Conservation (phyloP, 2,797 vertebrate genomes). For the Cottoperca gobio region DNA sequence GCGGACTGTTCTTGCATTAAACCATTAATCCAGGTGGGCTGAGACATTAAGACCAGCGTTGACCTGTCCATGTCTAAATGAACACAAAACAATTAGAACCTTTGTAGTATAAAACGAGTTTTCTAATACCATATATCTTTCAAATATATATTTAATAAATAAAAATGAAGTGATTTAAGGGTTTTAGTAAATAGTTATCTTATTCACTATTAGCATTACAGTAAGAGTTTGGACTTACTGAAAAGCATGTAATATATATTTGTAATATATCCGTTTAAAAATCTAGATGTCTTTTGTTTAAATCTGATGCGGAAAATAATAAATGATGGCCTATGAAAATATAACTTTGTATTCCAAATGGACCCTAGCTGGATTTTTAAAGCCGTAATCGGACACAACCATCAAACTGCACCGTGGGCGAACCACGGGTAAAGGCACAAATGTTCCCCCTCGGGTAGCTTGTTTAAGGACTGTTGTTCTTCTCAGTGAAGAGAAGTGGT, state of each 20-base stretch:
- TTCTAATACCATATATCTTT: conserved; percentile 34
- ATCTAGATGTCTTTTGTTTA: conserved; percentile 63
- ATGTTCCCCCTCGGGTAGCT: conserved; percentile 27
- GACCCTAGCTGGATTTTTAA: conserved; percentile 84
- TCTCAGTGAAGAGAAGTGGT: conserved; percentile 35
- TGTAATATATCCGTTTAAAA: conserved; percentile 60
- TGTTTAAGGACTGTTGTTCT: conserved; percentile 18
- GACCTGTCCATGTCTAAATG: conserved; percentile 54
- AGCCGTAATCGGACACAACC: conserved; percentile 78
- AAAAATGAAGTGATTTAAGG: conserved; percentile 48
- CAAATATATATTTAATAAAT: conserved; percentile 55
- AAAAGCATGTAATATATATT: conserved; percentile 58
- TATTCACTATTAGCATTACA: conserved; percentile 34
- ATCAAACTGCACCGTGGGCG: conserved; percentile 58
- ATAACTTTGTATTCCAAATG: conserved; percentile 75
- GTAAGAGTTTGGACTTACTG: conserved; percentile 34
- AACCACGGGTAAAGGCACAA: conserved; percentile 75
- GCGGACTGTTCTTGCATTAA: background rate
- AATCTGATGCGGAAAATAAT: conserved; percentile 65
- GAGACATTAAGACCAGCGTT: conserved; percentile 40
- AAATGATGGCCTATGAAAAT: conserved; percentile 77
- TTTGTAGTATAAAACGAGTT: conserved; percentile 39
- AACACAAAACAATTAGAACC: conserved; percentile 37
- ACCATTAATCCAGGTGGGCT: background rate
- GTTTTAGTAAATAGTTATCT: conserved; percentile 41